These are phyloP conservation scores for Cherax quadricarinatus DNA, from an alignment of 1,140 invertebrate genomes.

Conservation along the genomic window DNA sequence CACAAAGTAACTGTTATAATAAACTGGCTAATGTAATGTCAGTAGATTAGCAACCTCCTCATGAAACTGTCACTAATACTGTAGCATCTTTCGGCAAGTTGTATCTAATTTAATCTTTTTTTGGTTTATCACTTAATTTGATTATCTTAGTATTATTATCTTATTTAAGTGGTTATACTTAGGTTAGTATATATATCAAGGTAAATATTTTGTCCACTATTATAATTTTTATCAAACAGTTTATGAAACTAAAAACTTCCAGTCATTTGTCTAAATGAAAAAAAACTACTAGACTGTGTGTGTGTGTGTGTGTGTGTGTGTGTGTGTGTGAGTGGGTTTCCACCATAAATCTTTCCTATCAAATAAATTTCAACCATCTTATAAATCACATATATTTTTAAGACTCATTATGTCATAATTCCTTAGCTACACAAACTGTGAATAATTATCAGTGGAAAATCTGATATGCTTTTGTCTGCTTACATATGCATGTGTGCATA, in stretches of 20 bases:
- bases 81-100: not conserved
- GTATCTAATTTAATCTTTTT: not conserved
- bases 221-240: not conserved
- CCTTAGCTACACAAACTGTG: not conserved
- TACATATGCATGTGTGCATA: slow-evolving; percentile 17
- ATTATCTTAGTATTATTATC: not conserved
- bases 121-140: not conserved
- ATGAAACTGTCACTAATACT: not conserved
- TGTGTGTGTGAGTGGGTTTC: not conserved
- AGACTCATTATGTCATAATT: not conserved
- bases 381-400: slow-evolving; percentile 11
- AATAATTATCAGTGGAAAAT: not conserved
- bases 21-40: slow-evolving; percentile 8
- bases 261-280: not conserved
- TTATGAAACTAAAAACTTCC: not conserved
- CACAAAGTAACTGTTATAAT: slow-evolving; percentile 8
- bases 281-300: no score
- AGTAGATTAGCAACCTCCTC: not conserved
- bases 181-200: not conserved
- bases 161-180: no score
- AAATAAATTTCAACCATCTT: not conserved
- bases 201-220: not conserved
- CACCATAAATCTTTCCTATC: not conserved
- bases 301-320: no score
- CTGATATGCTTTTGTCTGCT: not conserved